Conservation (phyloP, 2,797 vertebrate species). For the Sebastes itinus region DNA sequence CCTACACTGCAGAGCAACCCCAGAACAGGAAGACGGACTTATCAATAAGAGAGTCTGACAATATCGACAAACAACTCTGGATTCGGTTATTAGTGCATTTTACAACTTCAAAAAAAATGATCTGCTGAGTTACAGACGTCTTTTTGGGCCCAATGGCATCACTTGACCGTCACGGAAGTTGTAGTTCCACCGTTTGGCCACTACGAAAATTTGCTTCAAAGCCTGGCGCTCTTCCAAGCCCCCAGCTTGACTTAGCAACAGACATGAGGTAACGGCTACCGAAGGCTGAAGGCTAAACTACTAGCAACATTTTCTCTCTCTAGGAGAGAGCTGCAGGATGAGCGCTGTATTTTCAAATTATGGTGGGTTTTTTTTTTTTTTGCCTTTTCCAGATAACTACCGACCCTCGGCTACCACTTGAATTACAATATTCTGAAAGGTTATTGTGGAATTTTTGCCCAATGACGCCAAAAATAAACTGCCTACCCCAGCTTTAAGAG, state of each 20-base stretch:
- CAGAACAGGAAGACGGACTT: neutral
- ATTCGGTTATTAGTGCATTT: too few species aligned
- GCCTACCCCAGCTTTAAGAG: neutral
- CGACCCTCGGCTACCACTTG: neutral
- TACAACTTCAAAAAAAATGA: too few species aligned
- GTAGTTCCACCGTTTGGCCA: too few species aligned
- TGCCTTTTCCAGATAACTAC: neutral
- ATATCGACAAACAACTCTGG: too few species aligned
- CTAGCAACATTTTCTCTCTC: too few species aligned
- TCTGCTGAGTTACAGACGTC: rapidly evolving
- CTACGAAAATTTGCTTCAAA: too few species aligned
- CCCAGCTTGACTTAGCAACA: too few species aligned
- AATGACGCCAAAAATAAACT: neutral
- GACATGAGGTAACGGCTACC: neutral
- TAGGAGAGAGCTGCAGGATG: rapidly evolving
- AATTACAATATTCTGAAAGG: neutral
- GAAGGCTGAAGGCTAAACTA: neutral
- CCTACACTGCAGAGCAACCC: neutral
- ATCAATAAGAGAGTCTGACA: neutral
- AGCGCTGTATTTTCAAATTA: too few species aligned
- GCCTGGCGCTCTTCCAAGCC: too few species aligned
- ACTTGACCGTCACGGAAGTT: too few species aligned
- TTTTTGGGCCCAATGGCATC: too few species aligned
- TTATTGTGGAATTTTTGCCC: neutral
- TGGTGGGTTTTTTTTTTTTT: too few species aligned